A percentile compares a stretch with the other conserved stretches of the same genome.
Evolutionary conservation across 2,888 invertebrate genomes (phyloP).

Genomic region (Andrena trimmerana): DNA sequence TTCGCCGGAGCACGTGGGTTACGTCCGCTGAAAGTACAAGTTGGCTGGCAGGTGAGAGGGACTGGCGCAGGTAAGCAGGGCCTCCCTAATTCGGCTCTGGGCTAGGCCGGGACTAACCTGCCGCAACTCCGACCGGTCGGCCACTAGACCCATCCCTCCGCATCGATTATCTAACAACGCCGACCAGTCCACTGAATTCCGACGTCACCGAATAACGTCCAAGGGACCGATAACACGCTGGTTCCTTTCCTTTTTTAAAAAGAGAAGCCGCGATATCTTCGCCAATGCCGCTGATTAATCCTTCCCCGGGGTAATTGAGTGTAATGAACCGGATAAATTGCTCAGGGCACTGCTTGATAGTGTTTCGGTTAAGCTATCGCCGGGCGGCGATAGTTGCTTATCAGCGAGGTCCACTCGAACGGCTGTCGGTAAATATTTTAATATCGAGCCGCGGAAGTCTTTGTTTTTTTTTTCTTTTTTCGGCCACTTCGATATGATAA

Average conservation of each 20-base stretch:
- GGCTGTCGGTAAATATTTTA: neutral
- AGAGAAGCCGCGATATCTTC: neutral
- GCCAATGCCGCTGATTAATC: neutral
- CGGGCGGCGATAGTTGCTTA: neutral
- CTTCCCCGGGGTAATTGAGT: conserved; percentile 1
- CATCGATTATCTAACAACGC: conserved; percentile 5
- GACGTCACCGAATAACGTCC: too few relatives aligned
- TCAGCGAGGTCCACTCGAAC: neutral
- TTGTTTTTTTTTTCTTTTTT: neutral
- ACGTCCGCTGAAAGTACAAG: conserved; percentile 64
- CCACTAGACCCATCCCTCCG: conserved; percentile 4
- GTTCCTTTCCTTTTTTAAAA: neutral
- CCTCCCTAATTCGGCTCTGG: conserved; percentile 50
- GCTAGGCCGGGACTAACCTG: conserved; percentile 54
- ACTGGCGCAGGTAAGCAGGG: conserved; percentile 30
- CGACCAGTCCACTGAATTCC: neutral
- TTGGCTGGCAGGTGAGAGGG: conserved; percentile 64
- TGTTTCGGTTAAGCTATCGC: neutral
- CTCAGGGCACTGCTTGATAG: neutral
- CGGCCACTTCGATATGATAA: neutral
- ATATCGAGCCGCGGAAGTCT: neutral
- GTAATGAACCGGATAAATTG: conserved; percentile 1
- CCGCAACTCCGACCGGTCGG: conserved; percentile 39
- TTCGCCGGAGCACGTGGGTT: conserved; percentile 61
- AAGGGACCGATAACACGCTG: neutral